A percentile compares a stretch with the other conserved stretches of the same genome.
Conservation (phyloP, 2,113 vertebrate genomes). For the Dipodomys stephensi region DNA sequence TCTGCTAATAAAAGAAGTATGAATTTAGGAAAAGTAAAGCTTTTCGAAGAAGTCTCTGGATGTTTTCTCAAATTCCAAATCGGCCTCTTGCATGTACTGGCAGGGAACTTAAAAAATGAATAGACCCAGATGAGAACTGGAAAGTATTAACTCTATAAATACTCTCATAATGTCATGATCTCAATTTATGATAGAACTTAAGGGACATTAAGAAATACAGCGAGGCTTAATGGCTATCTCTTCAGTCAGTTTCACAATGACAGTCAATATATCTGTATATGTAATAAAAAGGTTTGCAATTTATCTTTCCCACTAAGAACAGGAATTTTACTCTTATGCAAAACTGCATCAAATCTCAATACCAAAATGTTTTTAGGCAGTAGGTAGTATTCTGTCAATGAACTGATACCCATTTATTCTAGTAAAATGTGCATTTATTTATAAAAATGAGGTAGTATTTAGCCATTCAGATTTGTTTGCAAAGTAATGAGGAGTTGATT, state of each 20-base stretch:
- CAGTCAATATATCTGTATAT: constrained; percentile 48
- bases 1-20: constrained; percentile 73
- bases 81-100: constrained; percentile 35
- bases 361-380: neutral
- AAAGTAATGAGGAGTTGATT: neutral
- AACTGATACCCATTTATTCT: neutral
- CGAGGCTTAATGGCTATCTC: constrained; percentile 63
- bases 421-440: neutral
- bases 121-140: constrained; percentile 43
- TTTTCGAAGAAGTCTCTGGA: constrained; percentile 66
- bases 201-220: constrained; percentile 56
- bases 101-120: constrained; percentile 70
- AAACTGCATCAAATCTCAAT: neutral
- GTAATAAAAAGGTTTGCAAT: constrained; percentile 37
- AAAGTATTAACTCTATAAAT: constrained; percentile 75
- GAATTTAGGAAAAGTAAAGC: constrained; percentile 51
- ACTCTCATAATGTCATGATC: constrained; percentile 68
- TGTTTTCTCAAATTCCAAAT: constrained; percentile 73
- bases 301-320: constrained; percentile 36
- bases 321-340: constrained; percentile 13
- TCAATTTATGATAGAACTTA: constrained; percentile 69
- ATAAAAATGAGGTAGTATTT: neutral
- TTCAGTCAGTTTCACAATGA: constrained; percentile 60
- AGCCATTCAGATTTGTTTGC: neutral
- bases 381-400: neutral